Evolutionary conservation across 2,888 invertebrate genomes (phyloP).

Genomic region (Smittia sp.): DNA sequence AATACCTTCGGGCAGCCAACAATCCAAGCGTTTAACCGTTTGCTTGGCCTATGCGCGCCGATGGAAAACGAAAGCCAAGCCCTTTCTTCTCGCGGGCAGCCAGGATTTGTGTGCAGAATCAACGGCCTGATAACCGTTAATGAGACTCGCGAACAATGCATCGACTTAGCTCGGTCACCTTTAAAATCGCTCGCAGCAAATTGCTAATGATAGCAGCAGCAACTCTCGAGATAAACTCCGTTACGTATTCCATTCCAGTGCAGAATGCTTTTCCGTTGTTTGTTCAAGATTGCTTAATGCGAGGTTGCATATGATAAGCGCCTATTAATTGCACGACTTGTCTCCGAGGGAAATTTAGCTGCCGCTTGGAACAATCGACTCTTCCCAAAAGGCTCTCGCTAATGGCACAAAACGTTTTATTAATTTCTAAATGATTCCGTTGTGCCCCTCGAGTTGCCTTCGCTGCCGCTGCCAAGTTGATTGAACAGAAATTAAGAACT

Average conservation of each 20-base stretch:
- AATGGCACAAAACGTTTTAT: background rate
- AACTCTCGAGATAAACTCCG: background rate
- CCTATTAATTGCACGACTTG: constrained; percentile 22
- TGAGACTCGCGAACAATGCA: constrained; percentile 19
- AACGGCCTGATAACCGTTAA: constrained; percentile 33
- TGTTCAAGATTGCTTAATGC: background rate
- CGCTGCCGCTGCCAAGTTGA: background rate
- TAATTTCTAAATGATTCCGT: background rate
- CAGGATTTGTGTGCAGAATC: constrained; percentile 6
- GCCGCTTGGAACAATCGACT: background rate
- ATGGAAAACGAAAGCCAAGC: constrained; percentile 27
- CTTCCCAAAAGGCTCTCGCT: background rate
- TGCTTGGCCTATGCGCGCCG: background rate
- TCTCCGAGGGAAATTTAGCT: background rate
- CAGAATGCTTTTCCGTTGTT: background rate
- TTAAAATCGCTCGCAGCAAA: constrained; percentile 11
- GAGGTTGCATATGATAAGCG: background rate
- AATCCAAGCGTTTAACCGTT: constrained; percentile 5
- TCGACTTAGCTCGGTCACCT: constrained; percentile 17
- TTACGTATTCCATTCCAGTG: background rate
- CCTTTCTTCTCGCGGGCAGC: background rate
- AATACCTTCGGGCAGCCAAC: constrained; percentile 17
- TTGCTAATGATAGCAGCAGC: constrained; percentile 26
- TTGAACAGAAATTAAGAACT: background rate
- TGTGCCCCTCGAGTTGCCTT: background rate